Evolutionary conservation across 2,113 vertebrate genomes (phyloP).

Genomic region (Lethenteron reissneri): DNA sequence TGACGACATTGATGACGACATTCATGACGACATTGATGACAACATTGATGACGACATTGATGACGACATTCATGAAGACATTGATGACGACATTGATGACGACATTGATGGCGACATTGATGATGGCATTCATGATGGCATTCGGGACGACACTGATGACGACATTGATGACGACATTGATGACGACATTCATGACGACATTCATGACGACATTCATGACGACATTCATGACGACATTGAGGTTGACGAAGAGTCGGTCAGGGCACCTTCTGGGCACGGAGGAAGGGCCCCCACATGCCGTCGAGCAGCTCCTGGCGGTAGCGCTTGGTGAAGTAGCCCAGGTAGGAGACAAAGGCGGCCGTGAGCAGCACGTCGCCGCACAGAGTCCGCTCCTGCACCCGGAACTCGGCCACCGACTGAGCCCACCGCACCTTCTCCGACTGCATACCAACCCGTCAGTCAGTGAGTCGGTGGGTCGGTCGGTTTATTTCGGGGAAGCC

Average conservation of each 20-base stretch:
- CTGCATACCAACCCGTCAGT: slow-evolving; percentile 19
- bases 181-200: no score
- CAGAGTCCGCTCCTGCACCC: slow-evolving; percentile 38
- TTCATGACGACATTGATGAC: not conserved
- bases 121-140: not conserved
- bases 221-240: not conserved
- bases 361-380: slow-evolving; percentile 66
- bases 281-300: slow-evolving; percentile 45
- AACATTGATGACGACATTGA: not conserved
- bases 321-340: slow-evolving; percentile 67
- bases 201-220: not conserved
- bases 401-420: slow-evolving; percentile 23
- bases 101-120: no score
- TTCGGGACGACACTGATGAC: not conserved
- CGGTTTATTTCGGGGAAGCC: no score
- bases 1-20: not conserved
- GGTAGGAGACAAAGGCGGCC: slow-evolving; percentile 68
- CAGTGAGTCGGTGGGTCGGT: slow-evolving; percentile 10
- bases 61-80: not conserved
- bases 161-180: not conserved
- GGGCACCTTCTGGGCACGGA: no score
- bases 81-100: no score
- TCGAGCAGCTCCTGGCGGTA: slow-evolving; percentile 66
- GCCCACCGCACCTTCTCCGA: slow-evolving; percentile 40
- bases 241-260: no score